Conservation (phyloP, 2,113 vertebrate genomes). For the Anarhynchus alexandrinus region DNA sequence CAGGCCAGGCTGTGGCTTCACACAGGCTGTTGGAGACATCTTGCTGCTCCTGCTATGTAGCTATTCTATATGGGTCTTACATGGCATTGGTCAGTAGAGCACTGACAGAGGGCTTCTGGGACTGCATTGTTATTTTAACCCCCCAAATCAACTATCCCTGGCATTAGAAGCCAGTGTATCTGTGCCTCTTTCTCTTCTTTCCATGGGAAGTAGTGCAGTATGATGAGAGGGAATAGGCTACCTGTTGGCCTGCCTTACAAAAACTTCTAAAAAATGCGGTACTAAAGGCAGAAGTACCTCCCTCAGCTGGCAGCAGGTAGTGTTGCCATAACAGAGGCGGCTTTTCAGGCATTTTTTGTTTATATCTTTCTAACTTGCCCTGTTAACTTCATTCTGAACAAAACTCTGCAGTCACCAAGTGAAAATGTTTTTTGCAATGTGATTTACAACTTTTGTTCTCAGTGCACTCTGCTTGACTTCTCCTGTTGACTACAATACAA, state of each 20-base stretch:
- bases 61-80: neutral
- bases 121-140: neutral
- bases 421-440: neutral
- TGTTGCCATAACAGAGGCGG: neutral
- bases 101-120: neutral
- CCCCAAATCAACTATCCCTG: neutral
- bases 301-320: neutral
- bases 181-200: neutral
- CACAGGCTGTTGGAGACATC: accelerated
- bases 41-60: accelerated
- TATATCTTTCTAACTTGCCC: neutral
- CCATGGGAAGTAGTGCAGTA: neutral
- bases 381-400: neutral
- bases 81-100: neutral
- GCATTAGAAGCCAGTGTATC: neutral
- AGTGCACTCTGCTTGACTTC: neutral
- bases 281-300: neutral
- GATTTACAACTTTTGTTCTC: neutral
- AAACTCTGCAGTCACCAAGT: neutral
- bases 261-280: neutral
- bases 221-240: neutral
- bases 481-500: neutral
- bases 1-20: neutral
- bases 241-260: neutral
- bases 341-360: neutral